A percentile compares a stretch with the other conserved stretches of the same genome.
These are phyloP conservation scores for Cynocephalus volans DNA, from an alignment of 2,113 vertebrate genomes.

Conservation along the genomic window DNA sequence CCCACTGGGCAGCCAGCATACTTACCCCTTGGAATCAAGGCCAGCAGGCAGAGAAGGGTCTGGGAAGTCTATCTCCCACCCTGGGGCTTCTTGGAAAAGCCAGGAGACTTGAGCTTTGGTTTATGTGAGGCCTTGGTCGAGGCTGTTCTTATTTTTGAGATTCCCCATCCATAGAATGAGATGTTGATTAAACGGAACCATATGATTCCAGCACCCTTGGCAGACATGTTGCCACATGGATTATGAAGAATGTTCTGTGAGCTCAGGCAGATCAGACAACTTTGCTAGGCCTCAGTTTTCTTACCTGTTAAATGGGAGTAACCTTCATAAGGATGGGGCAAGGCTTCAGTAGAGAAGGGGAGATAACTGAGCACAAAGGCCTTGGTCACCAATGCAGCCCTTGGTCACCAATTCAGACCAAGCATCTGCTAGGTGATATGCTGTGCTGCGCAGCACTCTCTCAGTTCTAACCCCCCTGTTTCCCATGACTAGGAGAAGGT, in stretches of 20 bases:
- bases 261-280: neutral
- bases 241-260: neutral
- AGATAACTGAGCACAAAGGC: neutral
- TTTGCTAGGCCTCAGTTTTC: slow-evolving; percentile 1
- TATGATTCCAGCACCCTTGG: neutral
- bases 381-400: neutral
- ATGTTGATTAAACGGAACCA: neutral
- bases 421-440: neutral
- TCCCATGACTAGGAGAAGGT: neutral
- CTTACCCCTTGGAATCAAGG: neutral
- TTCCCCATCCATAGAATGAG: neutral
- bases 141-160: neutral
- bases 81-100: too few relatives aligned
- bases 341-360: neutral
- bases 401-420: neutral
- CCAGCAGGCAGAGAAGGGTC: neutral
- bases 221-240: neutral
- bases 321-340: neutral
- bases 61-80: neutral
- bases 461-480: neutral
- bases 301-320: neutral
- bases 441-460: neutral
- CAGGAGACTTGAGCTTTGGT: neutral
- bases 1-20: neutral
- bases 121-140: neutral